Conservation (phyloP, 1,140 invertebrate species). For the Lasioglossum baleicum region DNA sequence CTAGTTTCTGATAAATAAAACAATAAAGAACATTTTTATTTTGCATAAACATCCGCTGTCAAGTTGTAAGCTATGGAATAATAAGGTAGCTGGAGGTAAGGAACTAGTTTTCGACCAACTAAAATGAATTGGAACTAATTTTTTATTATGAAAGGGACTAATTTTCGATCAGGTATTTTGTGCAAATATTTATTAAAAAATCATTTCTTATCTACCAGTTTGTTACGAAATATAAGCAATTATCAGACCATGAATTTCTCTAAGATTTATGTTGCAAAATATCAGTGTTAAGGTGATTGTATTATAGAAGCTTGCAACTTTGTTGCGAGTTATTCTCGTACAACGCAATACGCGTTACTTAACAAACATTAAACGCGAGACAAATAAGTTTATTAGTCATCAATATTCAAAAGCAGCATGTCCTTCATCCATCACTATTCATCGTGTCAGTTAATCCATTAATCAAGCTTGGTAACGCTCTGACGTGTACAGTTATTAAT, state of each 20-base stretch:
- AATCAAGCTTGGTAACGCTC: slow-evolving; percentile 53
- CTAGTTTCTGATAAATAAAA: no score
- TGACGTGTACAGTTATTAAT: slow-evolving; percentile 56
- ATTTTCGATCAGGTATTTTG: no score
- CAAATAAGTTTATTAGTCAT: slow-evolving; percentile 43
- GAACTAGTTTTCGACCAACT: no score
- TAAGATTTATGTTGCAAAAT: not conserved
- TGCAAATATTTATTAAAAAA: no score
- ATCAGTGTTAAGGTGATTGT: not conserved
- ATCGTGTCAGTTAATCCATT: slow-evolving; percentile 53
- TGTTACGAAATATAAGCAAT: not conserved
- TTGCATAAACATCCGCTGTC: no score
- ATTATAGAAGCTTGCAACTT: not conserved
- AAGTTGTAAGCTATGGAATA: no score
- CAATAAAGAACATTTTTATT: no score
- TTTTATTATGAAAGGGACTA: no score
- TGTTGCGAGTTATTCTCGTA: not conserved
- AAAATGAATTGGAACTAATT: no score
- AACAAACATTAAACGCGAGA: not conserved
- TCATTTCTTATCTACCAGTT: no score
- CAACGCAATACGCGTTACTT: not conserved
- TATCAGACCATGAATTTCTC: not conserved
- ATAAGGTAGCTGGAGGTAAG: no score
- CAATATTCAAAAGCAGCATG: slow-evolving; percentile 38
- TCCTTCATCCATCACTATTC: slow-evolving; percentile 52